A percentile compares a stretch with the other conserved stretches of the same genome.
Evolutionary conservation across 2,888 invertebrate species (phyloP).

Genomic region (Conchocele bisecta): DNA sequence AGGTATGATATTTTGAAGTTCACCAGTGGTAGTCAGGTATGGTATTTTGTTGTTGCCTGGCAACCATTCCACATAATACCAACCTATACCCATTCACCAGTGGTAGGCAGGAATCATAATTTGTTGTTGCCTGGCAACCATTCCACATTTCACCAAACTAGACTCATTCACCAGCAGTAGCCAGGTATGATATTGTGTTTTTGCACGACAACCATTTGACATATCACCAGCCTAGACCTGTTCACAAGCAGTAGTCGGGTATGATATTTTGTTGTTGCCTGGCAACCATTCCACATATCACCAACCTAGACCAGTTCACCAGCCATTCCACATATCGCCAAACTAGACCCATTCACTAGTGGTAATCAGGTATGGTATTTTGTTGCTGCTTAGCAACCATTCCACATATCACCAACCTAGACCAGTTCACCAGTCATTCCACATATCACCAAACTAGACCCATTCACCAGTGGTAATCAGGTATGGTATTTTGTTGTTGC

Average conservation of each 20-base stretch:
- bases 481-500: no score
- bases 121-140: constrained; percentile 69
- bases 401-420: constrained; percentile 77
- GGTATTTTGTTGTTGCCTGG: no score
- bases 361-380: constrained; percentile 61
- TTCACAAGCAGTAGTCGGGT: constrained; percentile 62
- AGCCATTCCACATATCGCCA: constrained; percentile 77
- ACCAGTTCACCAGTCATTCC: constrained; percentile 75
- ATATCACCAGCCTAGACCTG: constrained; percentile 77
- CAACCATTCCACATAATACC: constrained; percentile 77
- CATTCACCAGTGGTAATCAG: no score
- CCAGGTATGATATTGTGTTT: no score
- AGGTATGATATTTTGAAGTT: no score
- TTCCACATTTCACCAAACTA: no score
- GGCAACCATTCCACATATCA: constrained; percentile 76
- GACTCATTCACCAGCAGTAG: no score
- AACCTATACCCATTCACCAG: constrained; percentile 73
- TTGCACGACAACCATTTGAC: no score
- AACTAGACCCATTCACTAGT: constrained; percentile 72
- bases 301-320: constrained; percentile 74
- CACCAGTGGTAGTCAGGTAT: no score
- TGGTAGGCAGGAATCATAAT: no score
- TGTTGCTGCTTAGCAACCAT: constrained; percentile 72
- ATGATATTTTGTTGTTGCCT: no score
- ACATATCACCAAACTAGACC: no score